phyloP scores from a whole-genome alignment of 2,797 vertebrate genomes.

The Lagocephalus sceleratus region DNA sequence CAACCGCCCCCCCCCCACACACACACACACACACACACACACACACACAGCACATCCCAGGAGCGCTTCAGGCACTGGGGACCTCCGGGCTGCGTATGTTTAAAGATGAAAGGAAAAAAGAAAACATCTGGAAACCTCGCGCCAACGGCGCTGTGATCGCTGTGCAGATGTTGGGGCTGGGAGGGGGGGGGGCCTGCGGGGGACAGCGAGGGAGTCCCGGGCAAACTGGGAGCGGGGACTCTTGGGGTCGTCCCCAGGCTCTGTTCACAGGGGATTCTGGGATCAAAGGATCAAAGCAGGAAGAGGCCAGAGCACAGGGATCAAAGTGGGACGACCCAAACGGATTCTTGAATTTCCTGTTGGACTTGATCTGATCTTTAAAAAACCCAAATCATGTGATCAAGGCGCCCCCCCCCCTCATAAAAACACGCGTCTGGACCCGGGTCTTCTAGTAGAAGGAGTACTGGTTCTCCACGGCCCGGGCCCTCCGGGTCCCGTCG shows the following conservation, averaged over 20 bases:
- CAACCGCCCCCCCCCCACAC: too few species aligned
- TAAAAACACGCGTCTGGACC: background rate
- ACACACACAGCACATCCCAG: slow-evolving; percentile 29
- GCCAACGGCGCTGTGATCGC: slow-evolving; percentile 49
- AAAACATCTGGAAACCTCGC: slow-evolving; percentile 46
- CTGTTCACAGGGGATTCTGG: slow-evolving; percentile 50
- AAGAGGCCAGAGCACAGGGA: slow-evolving; percentile 66
- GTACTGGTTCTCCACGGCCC: slow-evolving; percentile 97
- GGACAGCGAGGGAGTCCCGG: slow-evolving; percentile 65
- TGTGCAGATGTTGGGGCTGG: slow-evolving; percentile 44
- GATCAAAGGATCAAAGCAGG: slow-evolving; percentile 50
- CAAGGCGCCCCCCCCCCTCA: background rate
- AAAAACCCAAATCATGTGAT: too few species aligned
- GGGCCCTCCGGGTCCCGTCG: slow-evolving; percentile 82
- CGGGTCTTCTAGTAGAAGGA: slow-evolving; percentile 88
- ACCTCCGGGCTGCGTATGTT: slow-evolving; percentile 51
- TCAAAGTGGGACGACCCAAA: slow-evolving; percentile 63
- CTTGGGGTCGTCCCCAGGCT: slow-evolving; percentile 32
- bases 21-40: too few species aligned
- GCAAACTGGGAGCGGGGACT: slow-evolving; percentile 63
- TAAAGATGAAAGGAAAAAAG: slow-evolving; percentile 15
- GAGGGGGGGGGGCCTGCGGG: slow-evolving; percentile 47
- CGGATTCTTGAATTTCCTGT: slow-evolving; percentile 3
- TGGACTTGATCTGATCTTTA: too few species aligned
- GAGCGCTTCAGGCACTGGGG: slow-evolving; percentile 54